Evolutionary conservation across 1,140 invertebrate genomes (phyloP).

Genomic region (Laupala kohalensis): DNA sequence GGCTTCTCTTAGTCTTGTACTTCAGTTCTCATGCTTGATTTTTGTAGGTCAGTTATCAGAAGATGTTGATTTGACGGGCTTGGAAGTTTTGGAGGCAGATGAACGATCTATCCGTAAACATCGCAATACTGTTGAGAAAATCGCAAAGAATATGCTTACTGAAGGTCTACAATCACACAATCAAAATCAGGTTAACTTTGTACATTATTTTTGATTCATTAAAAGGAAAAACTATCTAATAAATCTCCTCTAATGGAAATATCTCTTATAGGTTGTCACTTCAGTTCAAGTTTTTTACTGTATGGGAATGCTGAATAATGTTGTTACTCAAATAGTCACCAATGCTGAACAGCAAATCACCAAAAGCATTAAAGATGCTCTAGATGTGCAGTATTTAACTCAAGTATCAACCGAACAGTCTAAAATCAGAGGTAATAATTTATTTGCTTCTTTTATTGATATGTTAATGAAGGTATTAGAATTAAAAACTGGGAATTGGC

Average conservation of each 20-base stretch:
- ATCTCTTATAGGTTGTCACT: constrained; percentile 37
- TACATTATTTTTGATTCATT: too few relatives aligned
- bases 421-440: constrained; percentile 20
- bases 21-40: too few relatives aligned
- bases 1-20: too few relatives aligned
- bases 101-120: constrained; percentile 49
- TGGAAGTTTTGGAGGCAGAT: constrained; percentile 56
- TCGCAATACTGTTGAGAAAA: constrained; percentile 47
- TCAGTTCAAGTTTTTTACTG: constrained; percentile 61
- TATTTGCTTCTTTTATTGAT: too few relatives aligned
- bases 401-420: constrained; percentile 15
- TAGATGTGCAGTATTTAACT: constrained; percentile 37
- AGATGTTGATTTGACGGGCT: constrained; percentile 50
- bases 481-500: too few relatives aligned
- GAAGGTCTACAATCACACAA: constrained; percentile 53
- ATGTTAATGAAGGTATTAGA: too few relatives aligned
- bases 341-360: constrained; percentile 38
- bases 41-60: constrained; percentile 47
- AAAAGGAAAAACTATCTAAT: not conserved
- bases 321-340: constrained; percentile 40
- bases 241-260: not conserved
- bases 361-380: constrained; percentile 38
- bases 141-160: constrained; percentile 48
- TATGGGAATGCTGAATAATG: constrained; percentile 41
- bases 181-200: constrained; percentile 52